Evolutionary conservation across 2,797 vertebrate species (phyloP), one percentile per base, ranked within the genome.

Genomic region (Limnodromus scolopaceus): DNA sequence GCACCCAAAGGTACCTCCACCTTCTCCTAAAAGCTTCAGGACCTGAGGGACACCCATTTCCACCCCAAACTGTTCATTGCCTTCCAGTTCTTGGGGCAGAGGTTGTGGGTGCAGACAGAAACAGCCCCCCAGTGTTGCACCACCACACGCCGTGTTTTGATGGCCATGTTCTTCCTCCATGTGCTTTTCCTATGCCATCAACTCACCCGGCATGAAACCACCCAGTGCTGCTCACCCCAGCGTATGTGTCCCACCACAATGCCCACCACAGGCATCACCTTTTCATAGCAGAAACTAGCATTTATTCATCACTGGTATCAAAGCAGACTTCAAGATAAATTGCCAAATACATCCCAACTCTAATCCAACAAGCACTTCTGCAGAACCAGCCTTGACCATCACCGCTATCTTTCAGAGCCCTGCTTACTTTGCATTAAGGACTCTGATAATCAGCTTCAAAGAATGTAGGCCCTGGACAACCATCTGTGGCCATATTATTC

Each of bases 221-320:
- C 34, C 22, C 13, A 2, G 2, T 8, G n/a, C 46, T 36, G 36
- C 30, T 66, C 57, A 13, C 14, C 32, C n/a, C 27, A 24, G 25
- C 0, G 0, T 3, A 16, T 1, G 1, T 3, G 41, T 39, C 68
- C 4, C 5, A 5, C 22, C 8, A 32, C 30, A 51, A 11, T 3
- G 4, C 43, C 55, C 38, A 11, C 34, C 2, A 1, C 45, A 7
- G 30, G n/a, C 24, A 45, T 13, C 3, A 2, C 16, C 23, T 43
- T 34, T 75, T 23, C 3, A 0, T n/a, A 28, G 60, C 28, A 16
- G 11, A 32, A 66, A 9, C 13, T 2, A 55, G 13, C 24, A 16
- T 28, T 57, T 63, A 57, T 41, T 72, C 28, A 39, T 13, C 14
- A 3, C n/a, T 27, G 13, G 13, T 34, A 28, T 24, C n/a, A 63